phyloP scores from a whole-genome alignment of 2,888 invertebrate species.

The Nymphalis c-album region DNA sequence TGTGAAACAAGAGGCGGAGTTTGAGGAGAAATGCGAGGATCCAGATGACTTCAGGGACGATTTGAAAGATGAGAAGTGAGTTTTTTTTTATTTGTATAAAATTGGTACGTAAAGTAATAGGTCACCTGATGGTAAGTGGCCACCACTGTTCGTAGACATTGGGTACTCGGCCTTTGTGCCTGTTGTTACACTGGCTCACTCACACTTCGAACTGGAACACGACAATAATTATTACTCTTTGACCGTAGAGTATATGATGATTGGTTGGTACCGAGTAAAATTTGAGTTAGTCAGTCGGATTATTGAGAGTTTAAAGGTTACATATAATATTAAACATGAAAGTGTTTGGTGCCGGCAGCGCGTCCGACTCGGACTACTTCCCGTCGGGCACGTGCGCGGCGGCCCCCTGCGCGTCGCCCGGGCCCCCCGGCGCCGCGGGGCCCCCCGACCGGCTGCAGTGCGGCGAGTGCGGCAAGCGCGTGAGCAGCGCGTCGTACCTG shows the following conservation, averaged over 20 bases:
- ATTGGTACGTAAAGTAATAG: neutral
- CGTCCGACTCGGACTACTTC: conserved; percentile 69
- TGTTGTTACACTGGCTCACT: too few species aligned
- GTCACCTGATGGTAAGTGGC: too few species aligned
- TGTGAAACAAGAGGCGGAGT: conserved; percentile 32
- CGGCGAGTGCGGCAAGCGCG: conserved; percentile 57
- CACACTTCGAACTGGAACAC: too few species aligned
- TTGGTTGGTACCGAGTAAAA: too few species aligned
- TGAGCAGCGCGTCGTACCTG: conserved; percentile 63
- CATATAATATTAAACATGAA: too few species aligned
- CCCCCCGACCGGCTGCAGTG: conserved; percentile 46
- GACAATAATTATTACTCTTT: too few species aligned
- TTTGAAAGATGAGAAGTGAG: conserved; percentile 17
- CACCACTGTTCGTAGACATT: too few species aligned
- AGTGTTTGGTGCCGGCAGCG: conserved; percentile 41
- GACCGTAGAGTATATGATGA: too few species aligned
- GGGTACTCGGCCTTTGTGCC: too few species aligned
- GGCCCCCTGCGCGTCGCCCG: conserved; percentile 41
- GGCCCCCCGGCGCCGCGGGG: conserved; percentile 34
- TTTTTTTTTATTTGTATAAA: neutral
- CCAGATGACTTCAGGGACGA: conserved; percentile 4
- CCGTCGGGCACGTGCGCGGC: conserved; percentile 67
- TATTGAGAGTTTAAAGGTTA: too few species aligned
- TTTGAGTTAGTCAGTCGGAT: too few species aligned
- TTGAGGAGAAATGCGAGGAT: conserved; percentile 14